Conservation (phyloP, 2,888 invertebrate genomes). For the Nomada lathburiana region DNA sequence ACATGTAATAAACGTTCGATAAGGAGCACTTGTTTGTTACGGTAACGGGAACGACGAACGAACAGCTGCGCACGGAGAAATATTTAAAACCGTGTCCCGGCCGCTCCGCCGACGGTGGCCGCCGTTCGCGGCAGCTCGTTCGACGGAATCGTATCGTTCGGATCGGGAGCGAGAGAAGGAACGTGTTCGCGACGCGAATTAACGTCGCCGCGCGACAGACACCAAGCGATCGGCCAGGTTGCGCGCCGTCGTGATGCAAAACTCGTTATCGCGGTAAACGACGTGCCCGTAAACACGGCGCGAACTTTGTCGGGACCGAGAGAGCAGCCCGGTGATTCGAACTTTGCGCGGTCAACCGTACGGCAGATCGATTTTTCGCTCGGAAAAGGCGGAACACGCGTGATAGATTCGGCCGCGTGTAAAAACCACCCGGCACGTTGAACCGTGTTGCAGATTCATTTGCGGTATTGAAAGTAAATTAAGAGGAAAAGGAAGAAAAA, state of each 20-base stretch:
- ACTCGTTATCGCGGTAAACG: not conserved
- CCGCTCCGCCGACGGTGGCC: not conserved
- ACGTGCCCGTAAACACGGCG: slow-evolving; percentile 17
- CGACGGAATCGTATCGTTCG: not conserved
- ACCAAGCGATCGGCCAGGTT: not conserved
- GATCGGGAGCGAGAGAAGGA: not conserved
- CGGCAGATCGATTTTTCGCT: not conserved
- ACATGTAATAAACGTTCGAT: slow-evolving; percentile 51
- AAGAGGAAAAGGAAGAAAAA: too few species aligned
- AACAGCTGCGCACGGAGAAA: slow-evolving; percentile 34
- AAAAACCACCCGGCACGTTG: too few species aligned
- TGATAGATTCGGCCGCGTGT: too few species aligned
- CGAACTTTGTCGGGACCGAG: slow-evolving; percentile 17
- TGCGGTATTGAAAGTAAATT: too few species aligned
- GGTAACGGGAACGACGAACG: slow-evolving; percentile 40
- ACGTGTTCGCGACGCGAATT: not conserved
- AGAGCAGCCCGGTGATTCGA: not conserved
- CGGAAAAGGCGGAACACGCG: not conserved
- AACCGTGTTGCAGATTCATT: too few species aligned
- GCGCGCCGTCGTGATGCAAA: not conserved
- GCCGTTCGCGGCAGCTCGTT: not conserved
- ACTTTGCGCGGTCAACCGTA: not conserved
- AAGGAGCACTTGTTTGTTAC: slow-evolving; percentile 57
- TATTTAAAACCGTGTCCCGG: slow-evolving; percentile 10
- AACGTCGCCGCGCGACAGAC: slow-evolving; percentile 8